Evolutionary conservation across 2,888 invertebrate species (phyloP), one percentile per base, ranked within the genome.

Genomic region (Drosophila meridiana): DNA sequence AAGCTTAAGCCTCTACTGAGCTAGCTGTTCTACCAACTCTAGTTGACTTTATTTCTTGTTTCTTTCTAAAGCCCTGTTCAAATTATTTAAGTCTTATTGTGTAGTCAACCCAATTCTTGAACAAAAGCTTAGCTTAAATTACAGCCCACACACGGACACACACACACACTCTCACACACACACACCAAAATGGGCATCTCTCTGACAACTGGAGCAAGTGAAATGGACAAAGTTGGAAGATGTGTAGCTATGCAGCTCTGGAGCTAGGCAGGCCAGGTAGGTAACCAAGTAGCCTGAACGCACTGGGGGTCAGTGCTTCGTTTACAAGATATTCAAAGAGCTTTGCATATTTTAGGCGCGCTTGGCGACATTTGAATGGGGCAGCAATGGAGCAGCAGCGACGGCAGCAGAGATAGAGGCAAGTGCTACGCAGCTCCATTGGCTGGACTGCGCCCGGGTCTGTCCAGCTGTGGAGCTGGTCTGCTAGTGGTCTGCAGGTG

Each of bases 341-440:
- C 80, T 87, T 88, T 90, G 90, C 88, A 87, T 90, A 90, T 88
- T 88, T 87, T 80, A 87, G 85, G 70, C 73, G 70, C 85, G 68
- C 71, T 73, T 47, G 70, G 73, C 74, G 88, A 87, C 90, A 90
- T 90, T 88, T 87, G 88, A 87, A 87, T 87, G 90, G 90, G 69
- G 42, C 62, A 47, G 53, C 43, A 20, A 28, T n/a, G 42, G 50
- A 26, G 20, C 64, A 11, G 20, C 63, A 48, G 34, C 61, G 47
- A 55, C 70, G 55, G 36, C 43, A 34, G 32, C 50, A 58, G 48
- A 62, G 69, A 60, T 69, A 73, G 69, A 65, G 65, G 76, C 84
- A 84, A 82, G 83, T 89, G 89, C 77, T 76, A 82, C 81, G 89
- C 87, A 83, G 76, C 73, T 38, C 57, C 34, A 71, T 14, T 47